Evolutionary conservation across 2,888 invertebrate genomes (phyloP).

Genomic region (Leptarthrus brevirostris): DNA sequence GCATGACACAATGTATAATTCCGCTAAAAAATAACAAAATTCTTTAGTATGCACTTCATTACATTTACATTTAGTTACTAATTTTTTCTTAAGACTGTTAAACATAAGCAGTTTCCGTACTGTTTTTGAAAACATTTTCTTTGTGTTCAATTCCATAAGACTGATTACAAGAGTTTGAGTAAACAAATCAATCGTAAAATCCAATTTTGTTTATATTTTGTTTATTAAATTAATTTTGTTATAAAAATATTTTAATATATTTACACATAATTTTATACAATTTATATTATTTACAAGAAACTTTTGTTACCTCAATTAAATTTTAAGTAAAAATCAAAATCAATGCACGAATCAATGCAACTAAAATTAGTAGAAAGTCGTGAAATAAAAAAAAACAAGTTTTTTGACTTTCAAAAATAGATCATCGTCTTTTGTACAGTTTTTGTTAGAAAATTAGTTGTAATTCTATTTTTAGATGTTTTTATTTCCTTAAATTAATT

Average conservation of each 20-base stretch:
- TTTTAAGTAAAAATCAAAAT: slow-evolving; percentile 36
- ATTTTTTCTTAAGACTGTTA: no score
- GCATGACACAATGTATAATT: no score
- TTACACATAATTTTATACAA: slow-evolving; percentile 4
- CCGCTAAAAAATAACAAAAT: no score
- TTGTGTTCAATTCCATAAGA: slow-evolving; percentile 36
- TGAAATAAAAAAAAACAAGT: no score
- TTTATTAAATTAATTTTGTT: slow-evolving; percentile 16
- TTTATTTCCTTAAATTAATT: slow-evolving; percentile 21
- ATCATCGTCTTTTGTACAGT: slow-evolving; percentile 6
- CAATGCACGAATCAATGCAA: slow-evolving; percentile 31
- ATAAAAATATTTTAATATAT: slow-evolving; percentile 15
- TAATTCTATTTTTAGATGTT: slow-evolving; percentile 32
- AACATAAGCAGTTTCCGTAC: no score
- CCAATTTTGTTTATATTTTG: slow-evolving; percentile 10
- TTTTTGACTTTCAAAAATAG: no score
- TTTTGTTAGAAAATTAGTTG: slow-evolving; percentile 15
- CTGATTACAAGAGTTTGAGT: slow-evolving; percentile 17
- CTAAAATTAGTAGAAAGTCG: no score
- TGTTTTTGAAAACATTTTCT: neutral
- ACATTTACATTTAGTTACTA: no score
- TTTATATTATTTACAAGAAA: slow-evolving; percentile 12
- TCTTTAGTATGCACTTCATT: no score
- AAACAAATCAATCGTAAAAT: neutral
- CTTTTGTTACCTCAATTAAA: slow-evolving; percentile 17